Base-by-base conservation (phyloP, 1,140 invertebrate species). In the Carposina sasakii region DNA sequence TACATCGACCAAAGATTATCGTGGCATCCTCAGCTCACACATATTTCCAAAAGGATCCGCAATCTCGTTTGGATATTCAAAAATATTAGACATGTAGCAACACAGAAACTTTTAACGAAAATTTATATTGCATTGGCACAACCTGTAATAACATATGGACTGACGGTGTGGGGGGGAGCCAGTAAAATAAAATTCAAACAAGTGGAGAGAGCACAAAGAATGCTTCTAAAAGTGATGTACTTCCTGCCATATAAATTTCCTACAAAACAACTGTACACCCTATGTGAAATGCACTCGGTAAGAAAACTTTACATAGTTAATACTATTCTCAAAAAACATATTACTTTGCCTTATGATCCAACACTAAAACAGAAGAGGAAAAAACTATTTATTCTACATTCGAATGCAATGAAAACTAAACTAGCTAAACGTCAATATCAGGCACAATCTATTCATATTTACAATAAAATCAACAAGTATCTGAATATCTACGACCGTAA, bases 11-110 rank as follows among this genome's bases (percentile, higher is more conserved):
- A 24, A 17, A 19, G 33, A 4, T 13, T 47, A 2, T 24, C 34
- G 3, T 47, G 44, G 34, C 33, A 47, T 8, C 4, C 19, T 1
- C 44, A 47, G 8, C 23, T 47, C 3, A 22, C 36, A 1, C 37
- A 36, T 16, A n/a, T 47, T 2, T 24, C 36, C 16, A 22, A 24
- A 8, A 47, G 44, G 26, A 44, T 31, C 2, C n/a, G 44, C 1
- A 47, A 47, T 16, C 17, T 47, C 3, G 16, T 36, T 2, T 36
- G 44, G 44, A 23, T 47, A 2, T 47, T 47, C 12, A 45, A 45
- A 23, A 33, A 26, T n/a, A 16, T 45, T 6, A 45, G 43, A 33
- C 43, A 45, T 20, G n/a, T 42, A 16, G 40, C 24, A 33, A 12
- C n/a, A 8, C 12, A 30, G 12, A 19, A 15, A 3, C 17, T 45